phyloP scores from a whole-genome alignment of 2,797 vertebrate genomes.

The Pseudocheirus occidentalis region DNA sequence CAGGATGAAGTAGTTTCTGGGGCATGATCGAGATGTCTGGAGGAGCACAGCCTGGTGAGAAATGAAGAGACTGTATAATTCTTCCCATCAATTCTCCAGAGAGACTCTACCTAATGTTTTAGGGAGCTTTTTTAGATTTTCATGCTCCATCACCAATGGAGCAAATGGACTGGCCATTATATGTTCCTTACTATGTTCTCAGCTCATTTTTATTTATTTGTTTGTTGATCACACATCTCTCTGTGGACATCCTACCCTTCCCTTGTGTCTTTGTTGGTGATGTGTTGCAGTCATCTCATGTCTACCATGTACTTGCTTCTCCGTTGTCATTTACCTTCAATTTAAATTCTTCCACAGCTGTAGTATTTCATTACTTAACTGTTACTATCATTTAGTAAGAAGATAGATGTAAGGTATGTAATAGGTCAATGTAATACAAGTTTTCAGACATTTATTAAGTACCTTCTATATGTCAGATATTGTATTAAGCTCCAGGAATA shows the following conservation, averaged over 20 bases:
- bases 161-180: background rate
- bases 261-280: background rate
- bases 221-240: background rate
- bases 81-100: background rate
- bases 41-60: background rate
- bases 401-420: background rate
- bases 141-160: background rate
- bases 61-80: background rate
- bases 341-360: background rate
- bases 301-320: background rate
- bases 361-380: background rate
- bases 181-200: background rate
- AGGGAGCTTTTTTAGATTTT: background rate
- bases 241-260: background rate
- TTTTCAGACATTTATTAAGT: background rate
- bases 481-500: background rate
- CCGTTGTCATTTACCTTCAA: background rate
- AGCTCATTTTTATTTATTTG: background rate
- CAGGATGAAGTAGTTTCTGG: background rate
- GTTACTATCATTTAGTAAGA: background rate
- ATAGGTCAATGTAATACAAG: background rate
- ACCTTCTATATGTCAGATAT: background rate
- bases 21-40: background rate
- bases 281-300: background rate
- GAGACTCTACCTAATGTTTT: background rate